A percentile compares a stretch with the other conserved stretches of the same genome.
Evolutionary conservation across 37 sponge, comb jelly and placozoan species (phyloP).

Genomic region (Ianthella basta): DNA sequence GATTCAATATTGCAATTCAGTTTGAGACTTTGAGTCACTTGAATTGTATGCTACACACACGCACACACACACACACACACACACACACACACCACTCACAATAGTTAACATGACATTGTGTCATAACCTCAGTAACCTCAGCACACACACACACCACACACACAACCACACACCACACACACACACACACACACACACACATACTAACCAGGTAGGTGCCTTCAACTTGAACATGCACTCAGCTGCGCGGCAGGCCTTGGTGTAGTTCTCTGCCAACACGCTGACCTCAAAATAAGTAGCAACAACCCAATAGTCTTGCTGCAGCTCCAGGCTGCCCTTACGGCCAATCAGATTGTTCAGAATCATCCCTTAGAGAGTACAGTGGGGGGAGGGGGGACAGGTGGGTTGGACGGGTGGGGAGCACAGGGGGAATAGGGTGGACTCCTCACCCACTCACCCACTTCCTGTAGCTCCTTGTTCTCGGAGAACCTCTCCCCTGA

Average conservation of each 20-base stretch:
- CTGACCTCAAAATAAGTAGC: slow-evolving; percentile 87
- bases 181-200: background rate
- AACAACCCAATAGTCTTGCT: slow-evolving; percentile 84
- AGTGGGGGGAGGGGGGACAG: no score
- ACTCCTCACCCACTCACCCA: slow-evolving; percentile 41
- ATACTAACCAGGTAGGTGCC: slow-evolving; percentile 71
- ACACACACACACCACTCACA: background rate
- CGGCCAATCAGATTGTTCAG: slow-evolving; percentile 76
- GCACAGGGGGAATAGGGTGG: no score
- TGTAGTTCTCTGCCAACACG: slow-evolving; percentile 75
- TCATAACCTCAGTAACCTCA: background rate
- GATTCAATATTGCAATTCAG: no score
- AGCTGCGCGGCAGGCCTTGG: slow-evolving; percentile 70
- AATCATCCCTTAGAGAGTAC: slow-evolving; percentile 58
- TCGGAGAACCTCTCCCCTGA: slow-evolving; percentile 63
- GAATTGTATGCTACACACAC: no score
- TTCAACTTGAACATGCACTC: slow-evolving; percentile 84
- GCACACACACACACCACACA: slow-evolving; percentile 1
- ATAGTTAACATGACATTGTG: background rate
- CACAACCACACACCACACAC: background rate
- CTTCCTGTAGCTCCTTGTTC: slow-evolving; percentile 48
- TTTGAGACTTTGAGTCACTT: no score
- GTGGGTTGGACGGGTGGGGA: no score
- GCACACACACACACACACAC: slow-evolving; percentile 21
- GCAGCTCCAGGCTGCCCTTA: slow-evolving; percentile 75